Base-by-base conservation (phyloP, 1,140 invertebrate species). In the Sarcophaga peregrina region DNA sequence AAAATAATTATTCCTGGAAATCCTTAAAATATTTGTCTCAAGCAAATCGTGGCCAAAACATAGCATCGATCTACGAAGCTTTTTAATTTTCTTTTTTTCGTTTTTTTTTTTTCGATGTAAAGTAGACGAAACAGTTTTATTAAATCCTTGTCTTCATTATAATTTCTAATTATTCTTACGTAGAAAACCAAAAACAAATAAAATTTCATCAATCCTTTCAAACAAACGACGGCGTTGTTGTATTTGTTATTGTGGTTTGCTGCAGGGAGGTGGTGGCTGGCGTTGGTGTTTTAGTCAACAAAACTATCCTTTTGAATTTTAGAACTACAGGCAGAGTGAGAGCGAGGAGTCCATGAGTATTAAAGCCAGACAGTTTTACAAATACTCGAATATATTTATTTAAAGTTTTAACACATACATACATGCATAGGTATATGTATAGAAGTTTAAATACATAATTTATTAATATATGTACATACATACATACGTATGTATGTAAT, bases 91-190 rank as follows among this genome's bases (percentile, higher is more conserved):
- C 4, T 37, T 37, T 37, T 37, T 37, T 37, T 37, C 4, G 25
- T 37, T 37, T 37, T 37, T 1, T 1, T 37, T 37, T 37, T 37
- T 37, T 37, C 1, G 4, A 37, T 37, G 25, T 37, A 37, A 37
- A 37, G 25, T 37, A 37, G 4, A 37, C 3, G 10, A 9, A 68
- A 20, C n/a, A 20, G 6, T 68, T 58, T 58, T 58, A 58, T n/a
- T 68, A 25, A 68, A 68, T 68, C 62, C 62, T 68, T 68, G n/a
- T 68, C 62, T 68, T 68, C 62, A 68, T 68, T 68, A 68, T 68
- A 68, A 68, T 68, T 68, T 68, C 62, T 68, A 68, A 68, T 68
- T 68, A 68, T 68, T 68, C 20, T 68, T 37, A 37, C 25, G n/a
- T 58, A 58, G 54, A 58, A 58, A 58, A 58, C 54, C 54, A 58